phyloP scores from a whole-genome alignment of 2,888 invertebrate genomes.

The Cistogaster globosa region DNA sequence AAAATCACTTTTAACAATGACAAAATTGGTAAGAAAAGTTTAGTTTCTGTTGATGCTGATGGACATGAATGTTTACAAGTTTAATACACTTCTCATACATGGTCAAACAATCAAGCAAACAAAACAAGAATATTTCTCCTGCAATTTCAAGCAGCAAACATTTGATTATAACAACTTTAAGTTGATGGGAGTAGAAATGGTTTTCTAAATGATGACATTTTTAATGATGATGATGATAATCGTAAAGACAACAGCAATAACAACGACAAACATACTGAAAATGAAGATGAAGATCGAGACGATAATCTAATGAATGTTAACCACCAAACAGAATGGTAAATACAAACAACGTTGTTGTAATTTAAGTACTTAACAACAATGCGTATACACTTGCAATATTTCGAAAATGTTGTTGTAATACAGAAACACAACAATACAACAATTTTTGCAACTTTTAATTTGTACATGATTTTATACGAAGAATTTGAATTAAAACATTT shows the following conservation, averaged over 20 bases:
- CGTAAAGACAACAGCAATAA: not conserved
- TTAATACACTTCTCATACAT: conserved; percentile 23
- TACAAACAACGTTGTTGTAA: conserved; percentile 1
- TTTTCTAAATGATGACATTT: conserved; percentile 40
- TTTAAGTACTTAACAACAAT: conserved; percentile 37
- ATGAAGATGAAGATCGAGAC: conserved; percentile 31
- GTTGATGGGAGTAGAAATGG: conserved; percentile 34
- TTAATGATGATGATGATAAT: conserved; percentile 4
- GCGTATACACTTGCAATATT: conserved; percentile 62
- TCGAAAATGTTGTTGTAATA: conserved; percentile 55
- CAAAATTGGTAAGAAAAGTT: conserved; percentile 56
- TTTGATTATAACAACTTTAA: conserved; percentile 13
- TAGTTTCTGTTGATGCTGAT: conserved; percentile 22
- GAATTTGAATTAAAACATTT: conserved; percentile 34
- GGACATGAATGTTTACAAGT: conserved; percentile 66
- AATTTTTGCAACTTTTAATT: not conserved
- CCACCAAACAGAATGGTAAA: conserved; percentile 26
- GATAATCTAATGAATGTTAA: conserved; percentile 63
- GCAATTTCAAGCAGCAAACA: conserved; percentile 1
- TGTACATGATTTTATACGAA: conserved; percentile 22
- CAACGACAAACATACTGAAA: not conserved
- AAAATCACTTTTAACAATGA: not conserved
- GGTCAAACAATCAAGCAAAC: conserved; percentile 24
- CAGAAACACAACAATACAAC: not conserved
- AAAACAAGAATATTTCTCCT: not conserved